A percentile compares a stretch with the other conserved stretches of the same genome.
These are phyloP conservation scores for Patiria miniata DNA, from an alignment of 35 echinoderm and acorn worm species.

Conservation along the genomic window DNA sequence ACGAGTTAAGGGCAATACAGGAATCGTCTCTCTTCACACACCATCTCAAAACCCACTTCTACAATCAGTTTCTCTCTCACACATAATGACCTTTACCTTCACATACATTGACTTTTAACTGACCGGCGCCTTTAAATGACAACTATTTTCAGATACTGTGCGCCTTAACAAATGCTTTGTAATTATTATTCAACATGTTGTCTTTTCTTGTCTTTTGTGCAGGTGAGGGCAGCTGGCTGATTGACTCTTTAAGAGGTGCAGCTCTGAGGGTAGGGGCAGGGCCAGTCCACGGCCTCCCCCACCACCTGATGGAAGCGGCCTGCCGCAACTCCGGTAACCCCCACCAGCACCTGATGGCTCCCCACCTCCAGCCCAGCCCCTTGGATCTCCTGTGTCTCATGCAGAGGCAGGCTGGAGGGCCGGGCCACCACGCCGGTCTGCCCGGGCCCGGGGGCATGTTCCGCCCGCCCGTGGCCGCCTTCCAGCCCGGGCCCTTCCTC, in stretches of 20 bases:
- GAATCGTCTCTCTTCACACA: no score
- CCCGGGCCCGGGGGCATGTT: background rate
- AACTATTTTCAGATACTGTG: no score
- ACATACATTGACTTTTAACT: no score
- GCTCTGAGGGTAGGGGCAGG: background rate
- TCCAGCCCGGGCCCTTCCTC: conserved; percentile 3
- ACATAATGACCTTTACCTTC: no score
- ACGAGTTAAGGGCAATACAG: no score
- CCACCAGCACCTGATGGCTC: background rate
- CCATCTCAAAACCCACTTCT: no score
- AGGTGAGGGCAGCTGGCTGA: conserved; percentile 9
- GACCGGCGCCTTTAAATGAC: no score
- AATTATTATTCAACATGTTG: no score
- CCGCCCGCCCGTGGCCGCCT: background rate
- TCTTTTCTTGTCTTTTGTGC: background rate
- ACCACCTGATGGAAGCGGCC: background rate
- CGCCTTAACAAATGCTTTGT: no score
- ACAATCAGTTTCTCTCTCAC: no score
- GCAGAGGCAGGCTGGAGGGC: background rate
- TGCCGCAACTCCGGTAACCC: background rate
- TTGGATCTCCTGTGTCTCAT: background rate
- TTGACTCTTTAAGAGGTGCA: background rate
- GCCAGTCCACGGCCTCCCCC: background rate
- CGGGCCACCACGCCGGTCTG: background rate
- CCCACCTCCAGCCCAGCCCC: background rate